Conservation (phyloP, 2,113 vertebrate genomes). For the Neotoma lepida region DNA sequence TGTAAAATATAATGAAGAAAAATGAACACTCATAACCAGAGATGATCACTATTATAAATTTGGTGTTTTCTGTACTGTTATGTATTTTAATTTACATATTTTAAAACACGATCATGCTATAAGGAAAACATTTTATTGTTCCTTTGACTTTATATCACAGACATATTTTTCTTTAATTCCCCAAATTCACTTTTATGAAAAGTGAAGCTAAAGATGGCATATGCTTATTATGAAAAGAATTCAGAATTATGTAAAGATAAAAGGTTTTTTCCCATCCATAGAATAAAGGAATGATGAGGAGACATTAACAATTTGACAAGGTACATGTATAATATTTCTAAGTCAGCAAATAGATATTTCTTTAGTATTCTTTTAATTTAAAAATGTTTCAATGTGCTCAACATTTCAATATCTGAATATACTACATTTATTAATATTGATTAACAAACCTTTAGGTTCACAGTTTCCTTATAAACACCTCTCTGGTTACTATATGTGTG, state of each 20-base stretch:
- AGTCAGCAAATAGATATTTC: neutral
- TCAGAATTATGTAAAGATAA: neutral
- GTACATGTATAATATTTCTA: neutral
- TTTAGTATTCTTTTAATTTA: neutral
- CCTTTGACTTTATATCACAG: neutral
- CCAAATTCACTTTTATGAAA: conserved; percentile 33
- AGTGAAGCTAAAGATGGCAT: neutral
- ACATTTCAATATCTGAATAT: neutral
- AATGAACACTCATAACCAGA: neutral
- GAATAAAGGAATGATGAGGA: neutral
- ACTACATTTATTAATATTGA: neutral
- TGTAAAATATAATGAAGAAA: conserved; percentile 37
- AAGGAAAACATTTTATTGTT: conserved; percentile 13
- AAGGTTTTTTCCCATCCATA: neutral
- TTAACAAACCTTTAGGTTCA: neutral
- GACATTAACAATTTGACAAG: neutral
- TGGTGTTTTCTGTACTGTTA: neutral
- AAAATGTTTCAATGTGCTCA: neutral
- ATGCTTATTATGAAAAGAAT: neutral
- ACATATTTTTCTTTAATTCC: neutral
- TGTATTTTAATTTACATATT: neutral
- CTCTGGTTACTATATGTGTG: neutral
- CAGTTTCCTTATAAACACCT: neutral
- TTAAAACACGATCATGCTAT: neutral
- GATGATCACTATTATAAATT: neutral